Base-by-base conservation (phyloP, 2,797 vertebrate species). In the Chromis chromis region DNA sequence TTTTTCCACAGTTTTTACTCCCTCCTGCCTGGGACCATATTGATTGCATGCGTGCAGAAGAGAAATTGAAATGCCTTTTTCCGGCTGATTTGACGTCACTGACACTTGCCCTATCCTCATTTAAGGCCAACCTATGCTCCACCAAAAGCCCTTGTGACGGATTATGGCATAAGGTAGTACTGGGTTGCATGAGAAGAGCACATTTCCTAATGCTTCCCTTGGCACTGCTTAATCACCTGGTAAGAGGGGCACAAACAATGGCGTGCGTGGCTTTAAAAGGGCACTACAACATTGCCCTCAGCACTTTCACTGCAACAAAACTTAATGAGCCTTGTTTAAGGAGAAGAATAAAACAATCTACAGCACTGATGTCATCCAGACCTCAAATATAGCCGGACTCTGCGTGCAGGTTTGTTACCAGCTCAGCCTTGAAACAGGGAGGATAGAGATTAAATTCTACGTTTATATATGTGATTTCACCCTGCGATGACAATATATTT, bases 141-240 rank as follows among this genome's bases (percentile, higher is more conserved):
- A 56, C 52, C 74, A 81, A 79, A 85, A 85, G 58, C 75, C 81
- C 76, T 27, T 7, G 61, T 77, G 73, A 78, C 21, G 17, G 59
- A 70, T 79, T 71, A 58, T 17, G 61, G 78, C 65, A 65, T 69
- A 77, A 82, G 86, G 85, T 90, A 86, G 87, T 82, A 66, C 74
- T n/a, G 68, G 65, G 75, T 95, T 94, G 94, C 94, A 95, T 95
- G 94, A 93, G 94, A 95, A 94, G 89, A 92, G 90, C 92, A 90
- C 74, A 95, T 95, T 95, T 94, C 78, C 90, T 76, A 78, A 84
- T 69, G 60, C 71, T 87, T 95, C 94, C 91, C 92, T 84, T 68
- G 90, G 90, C 82, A 87, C 85, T 55, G 64, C 74, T 93, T 94
- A 94, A 94, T 88, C 83, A 90, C 89, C 92, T 79, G 79, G 86